These are phyloP conservation scores for Stichodactyla helianthus DNA, from an alignment of 64 coral and sea anemone genomes.

Conservation along the genomic window DNA sequence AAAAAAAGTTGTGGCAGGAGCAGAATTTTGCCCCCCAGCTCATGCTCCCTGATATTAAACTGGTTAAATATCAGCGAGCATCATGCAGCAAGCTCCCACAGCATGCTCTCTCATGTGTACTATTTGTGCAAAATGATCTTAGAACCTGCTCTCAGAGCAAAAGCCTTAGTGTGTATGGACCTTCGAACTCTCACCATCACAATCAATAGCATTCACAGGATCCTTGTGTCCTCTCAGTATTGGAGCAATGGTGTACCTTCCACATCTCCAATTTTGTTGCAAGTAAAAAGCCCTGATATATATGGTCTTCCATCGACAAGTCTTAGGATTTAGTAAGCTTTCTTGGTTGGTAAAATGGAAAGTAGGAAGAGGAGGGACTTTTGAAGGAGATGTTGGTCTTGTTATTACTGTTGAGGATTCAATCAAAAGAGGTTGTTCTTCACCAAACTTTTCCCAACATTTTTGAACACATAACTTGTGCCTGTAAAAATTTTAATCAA, in stretches of 20 bases:
- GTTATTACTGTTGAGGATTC: not conserved
- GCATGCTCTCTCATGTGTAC: too few species aligned
- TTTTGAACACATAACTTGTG: conserved; percentile 40
- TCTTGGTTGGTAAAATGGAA: conserved; percentile 2
- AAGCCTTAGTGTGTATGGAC: too few species aligned
- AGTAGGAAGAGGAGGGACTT: conserved; percentile 9
- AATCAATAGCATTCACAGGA: conserved; percentile 46
- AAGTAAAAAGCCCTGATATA: conserved; percentile 43
- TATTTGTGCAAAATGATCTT: too few species aligned
- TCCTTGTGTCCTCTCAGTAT: conserved; percentile 61
- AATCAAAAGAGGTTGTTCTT: conserved; percentile 24
- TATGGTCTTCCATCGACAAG: conserved; percentile 58
- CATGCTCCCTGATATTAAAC: too few species aligned
- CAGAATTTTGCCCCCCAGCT: too few species aligned
- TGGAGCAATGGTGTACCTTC: conserved; percentile 49
- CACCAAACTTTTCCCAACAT: conserved; percentile 60
- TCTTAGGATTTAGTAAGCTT: conserved; percentile 24
- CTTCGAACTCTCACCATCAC: conserved; percentile 28
- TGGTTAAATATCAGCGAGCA: too few species aligned
- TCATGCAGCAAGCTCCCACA: too few species aligned
- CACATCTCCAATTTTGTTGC: conserved; percentile 43
- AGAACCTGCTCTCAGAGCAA: too few species aligned
- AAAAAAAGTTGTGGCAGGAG: too few species aligned
- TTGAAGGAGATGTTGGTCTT: conserved; percentile 18
- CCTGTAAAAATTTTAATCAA: conserved; percentile 4